A percentile compares a stretch with the other conserved stretches of the same genome.
These are phyloP conservation scores for Guaruba guarouba DNA, from an alignment of 2,113 vertebrate genomes.

Conservation along the genomic window DNA sequence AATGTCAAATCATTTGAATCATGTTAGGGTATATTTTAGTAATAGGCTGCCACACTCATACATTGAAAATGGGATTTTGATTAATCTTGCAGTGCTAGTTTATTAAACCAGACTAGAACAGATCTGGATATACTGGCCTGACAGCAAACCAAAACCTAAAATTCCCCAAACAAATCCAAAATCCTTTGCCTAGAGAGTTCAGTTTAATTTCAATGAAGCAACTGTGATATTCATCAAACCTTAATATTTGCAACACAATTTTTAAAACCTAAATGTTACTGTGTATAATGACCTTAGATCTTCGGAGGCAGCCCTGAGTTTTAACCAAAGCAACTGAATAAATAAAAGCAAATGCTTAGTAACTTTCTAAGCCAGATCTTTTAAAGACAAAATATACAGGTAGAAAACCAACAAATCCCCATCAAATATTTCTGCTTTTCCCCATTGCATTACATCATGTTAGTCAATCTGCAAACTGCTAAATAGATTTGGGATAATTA, in stretches of 20 bases:
- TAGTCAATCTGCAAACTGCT: slow-evolving; percentile 16
- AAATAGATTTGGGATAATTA: slow-evolving; percentile 48
- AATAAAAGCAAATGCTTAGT: background rate
- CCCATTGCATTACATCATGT: background rate
- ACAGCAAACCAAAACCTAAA: background rate
- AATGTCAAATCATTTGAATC: background rate
- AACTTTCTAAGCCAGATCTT: background rate
- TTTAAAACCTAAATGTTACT: background rate
- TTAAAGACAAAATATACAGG: background rate
- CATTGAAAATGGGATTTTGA: background rate
- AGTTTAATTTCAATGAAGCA: background rate
- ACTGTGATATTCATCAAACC: background rate
- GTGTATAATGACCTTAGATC: background rate
- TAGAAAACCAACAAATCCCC: background rate
- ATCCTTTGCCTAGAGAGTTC: background rate
- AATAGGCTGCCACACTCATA: background rate
- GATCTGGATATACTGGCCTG: background rate
- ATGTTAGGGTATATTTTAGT: background rate
- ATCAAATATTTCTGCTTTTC: background rate
- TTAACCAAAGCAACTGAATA: background rate
- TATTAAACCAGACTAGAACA: background rate
- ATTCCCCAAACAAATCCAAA: background rate
- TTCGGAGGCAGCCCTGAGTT: background rate
- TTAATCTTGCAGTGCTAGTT: background rate
- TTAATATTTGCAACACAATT: background rate